Conservation (phyloP, 2,888 invertebrate species). For the Lissonota sp. region DNA sequence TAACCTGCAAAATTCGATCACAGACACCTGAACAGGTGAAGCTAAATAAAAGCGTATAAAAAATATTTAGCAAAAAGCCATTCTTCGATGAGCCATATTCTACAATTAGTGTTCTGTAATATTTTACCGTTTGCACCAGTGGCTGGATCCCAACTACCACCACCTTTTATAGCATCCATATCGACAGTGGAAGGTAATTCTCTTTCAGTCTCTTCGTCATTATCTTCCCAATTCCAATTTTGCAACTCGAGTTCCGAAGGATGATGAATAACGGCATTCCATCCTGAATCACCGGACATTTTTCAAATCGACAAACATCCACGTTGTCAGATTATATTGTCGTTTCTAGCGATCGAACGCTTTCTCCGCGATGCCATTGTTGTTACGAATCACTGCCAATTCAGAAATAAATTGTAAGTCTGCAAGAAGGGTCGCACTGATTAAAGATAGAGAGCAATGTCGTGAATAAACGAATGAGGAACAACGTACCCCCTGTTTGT, state of each 20-base stretch:
- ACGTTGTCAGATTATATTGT: slow-evolving; percentile 73
- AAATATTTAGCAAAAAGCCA: not conserved
- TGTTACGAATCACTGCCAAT: not conserved
- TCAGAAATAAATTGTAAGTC: too few species aligned
- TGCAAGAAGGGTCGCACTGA: not conserved
- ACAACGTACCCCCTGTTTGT: too few species aligned
- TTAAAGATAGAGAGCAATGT: not conserved
- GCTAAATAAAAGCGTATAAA: not conserved
- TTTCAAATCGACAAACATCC: slow-evolving; percentile 79
- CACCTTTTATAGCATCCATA: slow-evolving; percentile 87
- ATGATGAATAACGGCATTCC: slow-evolving; percentile 86
- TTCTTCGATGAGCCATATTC: too few species aligned
- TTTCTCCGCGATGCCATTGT: not conserved
- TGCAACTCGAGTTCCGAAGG: slow-evolving; percentile 84
- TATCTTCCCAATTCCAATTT: slow-evolving; percentile 83
- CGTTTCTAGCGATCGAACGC: slow-evolving; percentile 74
- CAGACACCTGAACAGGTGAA: too few species aligned
- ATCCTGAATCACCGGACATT: slow-evolving; percentile 84
- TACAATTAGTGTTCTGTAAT: too few species aligned
- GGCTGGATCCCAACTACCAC: slow-evolving; percentile 82
- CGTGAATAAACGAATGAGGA: not conserved
- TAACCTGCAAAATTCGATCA: not conserved
- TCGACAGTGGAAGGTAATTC: slow-evolving; percentile 88
- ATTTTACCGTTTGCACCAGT: slow-evolving; percentile 78
- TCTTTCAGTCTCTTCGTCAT: slow-evolving; percentile 87